Evolutionary conservation across 2,888 invertebrate genomes (phyloP), one percentile per base, ranked within the genome.

Genomic region (Diaprepes abbreviatus): DNA sequence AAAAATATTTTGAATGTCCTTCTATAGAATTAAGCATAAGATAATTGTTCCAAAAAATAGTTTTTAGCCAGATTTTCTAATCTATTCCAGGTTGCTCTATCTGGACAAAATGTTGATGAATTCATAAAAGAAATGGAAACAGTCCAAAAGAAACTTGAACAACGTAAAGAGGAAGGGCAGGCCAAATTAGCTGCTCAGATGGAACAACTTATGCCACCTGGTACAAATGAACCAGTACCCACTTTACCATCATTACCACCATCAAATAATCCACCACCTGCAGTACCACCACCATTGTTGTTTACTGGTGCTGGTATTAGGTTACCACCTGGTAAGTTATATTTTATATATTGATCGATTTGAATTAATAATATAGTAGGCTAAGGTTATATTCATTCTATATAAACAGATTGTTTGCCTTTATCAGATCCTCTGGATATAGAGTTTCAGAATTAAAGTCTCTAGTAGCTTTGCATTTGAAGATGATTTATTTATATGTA

Each of bases 81-180:
- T 10, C 10, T 6, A 31, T 21, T 60, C 16, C 14, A 67, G 67
- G 85, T 95, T 78, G 92, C 92, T n/a, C 88, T 95, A 79, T 93
- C 94, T 9, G 95, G 95, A 0, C 95, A 96, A 85, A 95, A 95
- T 79, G 93, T 96, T 16, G 96, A 96, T 77, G 93, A 93, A 73
- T 95, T 95, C 77, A 95, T 95, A 93, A 92, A 94, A 79, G 95
- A 95, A 86, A 94, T 93, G 93, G 94, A 94, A 84, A 92, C 91
- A 71, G 93, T 92, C 0, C 93, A 93, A 75, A 90, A 90, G 79
- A 93, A 92, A 81, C 88, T 91, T 71, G 93, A 85, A 79, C 77
- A 62, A 17, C 68, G 65, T 19, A 75, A 76, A 52, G 76, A 77
- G 16, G 76, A 77, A 9, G 77, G 79, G 21, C 62, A 43, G 21